These are phyloP conservation scores for Capitella teleta DNA, from an alignment of 1,140 invertebrate species.

Conservation along the genomic window DNA sequence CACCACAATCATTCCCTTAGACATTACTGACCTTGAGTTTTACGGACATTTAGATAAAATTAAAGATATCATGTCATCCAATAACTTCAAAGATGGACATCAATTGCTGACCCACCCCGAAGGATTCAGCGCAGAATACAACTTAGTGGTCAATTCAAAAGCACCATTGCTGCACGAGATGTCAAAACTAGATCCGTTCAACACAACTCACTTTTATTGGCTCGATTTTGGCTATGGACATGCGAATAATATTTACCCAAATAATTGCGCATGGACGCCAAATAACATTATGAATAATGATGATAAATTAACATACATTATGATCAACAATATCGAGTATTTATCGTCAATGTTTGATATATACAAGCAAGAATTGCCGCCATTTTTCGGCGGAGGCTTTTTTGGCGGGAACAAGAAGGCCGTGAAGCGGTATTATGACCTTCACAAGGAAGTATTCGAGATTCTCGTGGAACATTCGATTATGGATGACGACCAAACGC, in stretches of 20 bases:
- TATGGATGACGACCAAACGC: constrained; percentile 13
- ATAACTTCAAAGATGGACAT: constrained; percentile 13
- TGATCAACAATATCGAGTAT: background rate
- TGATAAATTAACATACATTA: constrained; percentile 3
- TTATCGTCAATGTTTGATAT: constrained; percentile 1
- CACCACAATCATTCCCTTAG: background rate
- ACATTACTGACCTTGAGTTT: constrained; percentile 4
- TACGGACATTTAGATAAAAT: constrained; percentile 10
- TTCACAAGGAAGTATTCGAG: constrained; percentile 9
- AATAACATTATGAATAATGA: constrained; percentile 27
- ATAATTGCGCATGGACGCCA: constrained; percentile 16
- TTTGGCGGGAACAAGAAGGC: constrained; percentile 11
- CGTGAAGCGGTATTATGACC: constrained; percentile 2
- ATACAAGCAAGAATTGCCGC: constrained; percentile 4
- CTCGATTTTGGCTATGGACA: constrained; percentile 19
- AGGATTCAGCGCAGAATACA: constrained; percentile 16
- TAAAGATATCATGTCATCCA: constrained; percentile 8
- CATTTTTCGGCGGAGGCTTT: constrained; percentile 13
- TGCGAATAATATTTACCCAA: constrained; percentile 4
- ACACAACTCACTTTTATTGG: constrained; percentile 17
- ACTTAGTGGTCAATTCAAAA: constrained; percentile 18
- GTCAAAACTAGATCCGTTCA: constrained; percentile 11
- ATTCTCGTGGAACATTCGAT: constrained; percentile 3
- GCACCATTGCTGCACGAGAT: constrained; percentile 13
- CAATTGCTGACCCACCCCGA: constrained; percentile 15